phyloP scores from a whole-genome alignment of 2,797 vertebrate genomes.

The Karalla daura region DNA sequence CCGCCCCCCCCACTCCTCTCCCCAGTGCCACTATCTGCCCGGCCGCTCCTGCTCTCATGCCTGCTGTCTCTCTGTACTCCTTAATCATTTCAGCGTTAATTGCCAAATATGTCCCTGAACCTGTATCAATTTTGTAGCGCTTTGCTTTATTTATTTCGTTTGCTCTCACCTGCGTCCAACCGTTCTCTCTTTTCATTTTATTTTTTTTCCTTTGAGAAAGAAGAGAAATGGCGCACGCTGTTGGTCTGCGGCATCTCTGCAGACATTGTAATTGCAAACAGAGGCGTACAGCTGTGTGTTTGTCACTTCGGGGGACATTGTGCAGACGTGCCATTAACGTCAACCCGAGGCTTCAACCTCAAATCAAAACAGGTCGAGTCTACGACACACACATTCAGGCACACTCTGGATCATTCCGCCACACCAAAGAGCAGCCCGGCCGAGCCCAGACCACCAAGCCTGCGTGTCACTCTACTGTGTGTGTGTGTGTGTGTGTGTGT shows the following conservation, averaged over 20 bases:
- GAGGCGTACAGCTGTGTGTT: no score
- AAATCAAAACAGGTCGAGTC: no score
- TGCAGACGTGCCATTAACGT: no score
- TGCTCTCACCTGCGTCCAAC: slow-evolving; percentile 23
- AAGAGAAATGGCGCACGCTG: slow-evolving; percentile 19
- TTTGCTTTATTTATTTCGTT: slow-evolving; percentile 49
- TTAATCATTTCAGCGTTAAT: slow-evolving; percentile 49
- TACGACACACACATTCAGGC: slow-evolving; percentile 1
- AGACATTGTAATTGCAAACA: no score
- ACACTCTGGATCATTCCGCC: background rate
- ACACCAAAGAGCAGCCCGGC: slow-evolving; percentile 45
- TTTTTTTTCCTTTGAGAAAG: background rate
- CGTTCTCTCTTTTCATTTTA: slow-evolving; percentile 27
- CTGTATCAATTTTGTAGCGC: slow-evolving; percentile 42
- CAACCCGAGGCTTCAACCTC: no score
- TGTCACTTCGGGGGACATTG: no score
- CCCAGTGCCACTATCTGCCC: slow-evolving; percentile 26
- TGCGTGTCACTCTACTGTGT: slow-evolving; percentile 62
- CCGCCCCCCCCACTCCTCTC: slow-evolving; percentile 2
- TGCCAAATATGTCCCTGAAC: slow-evolving; percentile 58
- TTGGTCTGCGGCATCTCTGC: slow-evolving; percentile 14
- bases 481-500: slow-evolving; percentile 71
- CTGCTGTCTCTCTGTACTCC: slow-evolving; percentile 38
- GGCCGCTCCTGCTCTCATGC: slow-evolving; percentile 19
- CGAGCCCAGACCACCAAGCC: slow-evolving; percentile 72